A percentile compares a stretch with the other conserved stretches of the same genome.
Evolutionary conservation across 2,113 vertebrate genomes (phyloP).

Genomic region (Bos indicus): DNA sequence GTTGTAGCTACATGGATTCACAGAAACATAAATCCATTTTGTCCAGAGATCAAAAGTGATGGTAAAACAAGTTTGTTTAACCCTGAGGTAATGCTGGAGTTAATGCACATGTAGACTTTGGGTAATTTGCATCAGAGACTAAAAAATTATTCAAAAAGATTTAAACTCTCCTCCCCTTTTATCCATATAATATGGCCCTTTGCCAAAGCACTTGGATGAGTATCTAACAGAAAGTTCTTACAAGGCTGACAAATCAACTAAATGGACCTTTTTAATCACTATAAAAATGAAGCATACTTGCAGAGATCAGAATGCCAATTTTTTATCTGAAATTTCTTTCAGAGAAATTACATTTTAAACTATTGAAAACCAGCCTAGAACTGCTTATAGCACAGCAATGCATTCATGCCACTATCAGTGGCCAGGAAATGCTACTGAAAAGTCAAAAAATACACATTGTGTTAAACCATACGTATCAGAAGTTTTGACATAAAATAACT

Average conservation of each 20-base stretch:
- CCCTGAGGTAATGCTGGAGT: slow-evolving; percentile 10
- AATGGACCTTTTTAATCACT: slow-evolving; percentile 53
- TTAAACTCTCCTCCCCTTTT: slow-evolving; percentile 16
- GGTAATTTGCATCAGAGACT: slow-evolving; percentile 42
- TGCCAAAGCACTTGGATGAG: slow-evolving; percentile 9
- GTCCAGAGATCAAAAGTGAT: slow-evolving; percentile 17
- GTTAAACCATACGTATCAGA: neutral
- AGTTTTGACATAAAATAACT: neutral
- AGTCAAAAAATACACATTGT: neutral
- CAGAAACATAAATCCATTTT: neutral
- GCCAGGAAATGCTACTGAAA: neutral
- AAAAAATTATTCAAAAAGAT: slow-evolving; percentile 44
- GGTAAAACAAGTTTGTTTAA: slow-evolving; percentile 25
- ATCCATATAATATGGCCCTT: slow-evolving; percentile 5
- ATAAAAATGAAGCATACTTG: slow-evolving; percentile 54
- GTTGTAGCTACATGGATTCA: neutral
- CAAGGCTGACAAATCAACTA: slow-evolving; percentile 55
- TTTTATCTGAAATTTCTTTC: slow-evolving; percentile 37
- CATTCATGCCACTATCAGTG: neutral
- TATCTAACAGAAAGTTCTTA: slow-evolving; percentile 30
- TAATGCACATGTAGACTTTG: slow-evolving; percentile 25
- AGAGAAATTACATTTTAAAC: slow-evolving; percentile 34
- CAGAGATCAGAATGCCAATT: slow-evolving; percentile 48
- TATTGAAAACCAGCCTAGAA: neutral
- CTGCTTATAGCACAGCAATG: neutral